phyloP scores from a whole-genome alignment of 2,888 invertebrate species.

The Eupithecia tripunctaria region DNA sequence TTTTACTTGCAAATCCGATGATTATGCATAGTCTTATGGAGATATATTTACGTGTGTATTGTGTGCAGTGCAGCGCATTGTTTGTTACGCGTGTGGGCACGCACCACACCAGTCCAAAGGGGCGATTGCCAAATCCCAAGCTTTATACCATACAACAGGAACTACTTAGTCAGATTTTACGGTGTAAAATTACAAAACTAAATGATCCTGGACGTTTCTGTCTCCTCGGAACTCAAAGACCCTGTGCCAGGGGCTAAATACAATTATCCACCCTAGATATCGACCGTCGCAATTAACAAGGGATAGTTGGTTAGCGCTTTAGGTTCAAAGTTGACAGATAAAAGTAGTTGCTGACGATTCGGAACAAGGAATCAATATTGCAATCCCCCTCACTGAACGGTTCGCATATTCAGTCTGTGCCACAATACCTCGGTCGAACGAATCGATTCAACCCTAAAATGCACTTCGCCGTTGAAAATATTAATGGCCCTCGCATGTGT shows the following conservation, averaged over 20 bases:
- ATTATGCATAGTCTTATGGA: slow-evolving; percentile 77
- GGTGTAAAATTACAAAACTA: background rate
- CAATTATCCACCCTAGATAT: slow-evolving; percentile 1
- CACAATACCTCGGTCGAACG: slow-evolving; percentile 59
- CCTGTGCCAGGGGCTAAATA: background rate
- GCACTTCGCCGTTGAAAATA: slow-evolving; percentile 59
- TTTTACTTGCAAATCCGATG: slow-evolving; percentile 81
- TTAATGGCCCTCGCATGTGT: slow-evolving; percentile 55
- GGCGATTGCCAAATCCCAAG: background rate
- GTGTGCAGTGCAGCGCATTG: slow-evolving; percentile 73
- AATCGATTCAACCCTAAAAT: slow-evolving; percentile 65
- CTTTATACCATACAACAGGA: background rate
- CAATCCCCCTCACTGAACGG: slow-evolving; percentile 54
- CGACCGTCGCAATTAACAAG: background rate
- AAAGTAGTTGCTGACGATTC: slow-evolving; percentile 1
- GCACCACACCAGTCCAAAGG: slow-evolving; percentile 46
- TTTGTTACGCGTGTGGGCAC: slow-evolving; percentile 74
- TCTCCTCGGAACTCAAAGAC: background rate
- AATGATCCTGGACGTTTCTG: background rate
- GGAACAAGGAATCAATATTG: slow-evolving; percentile 27
- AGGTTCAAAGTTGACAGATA: background rate
- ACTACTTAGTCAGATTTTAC: background rate
- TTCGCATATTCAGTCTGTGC: slow-evolving; percentile 53
- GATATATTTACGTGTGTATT: slow-evolving; percentile 75
- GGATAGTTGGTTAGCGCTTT: background rate